phyloP scores from a whole-genome alignment of 2,888 invertebrate genomes.

The Tetranychus piercei region DNA sequence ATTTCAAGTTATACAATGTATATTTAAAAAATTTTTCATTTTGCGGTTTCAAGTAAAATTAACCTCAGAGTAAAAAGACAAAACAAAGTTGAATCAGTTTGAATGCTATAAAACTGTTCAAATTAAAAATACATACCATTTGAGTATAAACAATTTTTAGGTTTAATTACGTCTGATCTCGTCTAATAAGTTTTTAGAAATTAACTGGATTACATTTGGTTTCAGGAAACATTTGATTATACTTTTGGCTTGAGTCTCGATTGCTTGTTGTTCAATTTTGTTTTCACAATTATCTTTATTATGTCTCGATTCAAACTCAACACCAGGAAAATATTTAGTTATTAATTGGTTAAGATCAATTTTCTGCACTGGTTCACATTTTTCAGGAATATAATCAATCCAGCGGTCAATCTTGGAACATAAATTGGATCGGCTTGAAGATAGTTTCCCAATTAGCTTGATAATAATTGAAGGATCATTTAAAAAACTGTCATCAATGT shows the following conservation, averaged over 20 bases:
- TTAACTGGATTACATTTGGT: slow-evolving; percentile 23
- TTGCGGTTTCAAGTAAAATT: too few species aligned
- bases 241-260: background rate
- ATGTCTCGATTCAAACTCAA: background rate
- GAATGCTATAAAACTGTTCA: too few species aligned
- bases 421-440: background rate
- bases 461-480: background rate
- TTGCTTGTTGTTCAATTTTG: background rate
- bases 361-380: background rate
- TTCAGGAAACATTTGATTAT: slow-evolving; percentile 24
- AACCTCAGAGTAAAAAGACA: too few species aligned
- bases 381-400: background rate
- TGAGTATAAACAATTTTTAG: too few species aligned
- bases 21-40: too few species aligned
- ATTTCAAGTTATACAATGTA: too few species aligned
- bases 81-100: too few species aligned
- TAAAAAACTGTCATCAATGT: background rate
- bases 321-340: background rate
- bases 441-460: background rate
- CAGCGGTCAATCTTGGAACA: background rate
- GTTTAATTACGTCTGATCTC: too few species aligned
- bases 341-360: background rate
- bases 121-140: too few species aligned
- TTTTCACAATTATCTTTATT: background rate
- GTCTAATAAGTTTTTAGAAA: slow-evolving; percentile 16